Evolutionary conservation across 2,113 vertebrate genomes (phyloP).

Genomic region (Carettochelys insculpta): DNA sequence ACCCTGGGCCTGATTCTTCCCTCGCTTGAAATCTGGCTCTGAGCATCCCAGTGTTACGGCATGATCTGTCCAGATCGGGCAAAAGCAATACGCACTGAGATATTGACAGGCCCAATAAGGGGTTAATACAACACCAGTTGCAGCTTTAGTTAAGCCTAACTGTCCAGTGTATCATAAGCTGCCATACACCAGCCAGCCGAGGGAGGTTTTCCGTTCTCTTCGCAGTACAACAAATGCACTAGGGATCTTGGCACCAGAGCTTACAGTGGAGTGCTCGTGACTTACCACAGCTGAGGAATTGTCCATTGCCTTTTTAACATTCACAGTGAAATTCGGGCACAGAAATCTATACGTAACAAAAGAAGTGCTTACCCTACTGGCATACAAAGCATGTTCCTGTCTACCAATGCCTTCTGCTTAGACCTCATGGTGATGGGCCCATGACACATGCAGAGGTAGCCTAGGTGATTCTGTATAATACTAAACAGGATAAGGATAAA

Average conservation of each 20-base stretch:
- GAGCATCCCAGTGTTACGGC: no score
- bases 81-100: fast-evolving
- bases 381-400: not conserved
- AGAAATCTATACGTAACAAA: not conserved
- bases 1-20: no score
- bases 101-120: not conserved
- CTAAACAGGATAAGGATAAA: not conserved
- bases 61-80: not conserved
- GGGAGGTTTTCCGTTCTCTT: not conserved
- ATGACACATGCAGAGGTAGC: not conserved
- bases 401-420: not conserved
- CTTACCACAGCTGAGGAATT: not conserved
- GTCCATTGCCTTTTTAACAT: not conserved
- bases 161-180: not conserved
- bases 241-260: not conserved
- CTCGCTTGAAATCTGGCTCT: not conserved
- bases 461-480: not conserved
- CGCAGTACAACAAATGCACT: not conserved
- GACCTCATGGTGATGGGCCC: not conserved
- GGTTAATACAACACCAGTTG: not conserved
- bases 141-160: not conserved
- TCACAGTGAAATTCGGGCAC: not conserved
- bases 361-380: not conserved
- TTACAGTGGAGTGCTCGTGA: not conserved
- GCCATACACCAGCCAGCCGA: not conserved